Conservation (phyloP, 2,113 vertebrate species). For the Glaucidium brasilianum region DNA sequence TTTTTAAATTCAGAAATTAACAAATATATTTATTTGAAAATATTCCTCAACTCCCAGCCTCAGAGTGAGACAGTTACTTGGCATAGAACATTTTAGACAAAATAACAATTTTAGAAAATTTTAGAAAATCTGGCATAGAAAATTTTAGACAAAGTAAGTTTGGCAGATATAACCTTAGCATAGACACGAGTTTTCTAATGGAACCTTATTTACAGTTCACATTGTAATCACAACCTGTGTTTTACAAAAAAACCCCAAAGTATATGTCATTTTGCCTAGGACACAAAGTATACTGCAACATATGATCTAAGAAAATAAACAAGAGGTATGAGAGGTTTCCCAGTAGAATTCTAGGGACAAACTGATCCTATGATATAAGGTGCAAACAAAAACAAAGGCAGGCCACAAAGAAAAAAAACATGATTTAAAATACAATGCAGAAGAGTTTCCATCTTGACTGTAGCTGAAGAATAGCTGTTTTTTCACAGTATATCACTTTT, state of each 20-base stretch:
- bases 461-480: slow-evolving; percentile 6
- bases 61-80: background rate
- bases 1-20: background rate
- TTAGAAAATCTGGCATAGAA: background rate
- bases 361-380: background rate
- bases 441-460: slow-evolving; percentile 4
- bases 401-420: slow-evolving; percentile 16
- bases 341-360: background rate
- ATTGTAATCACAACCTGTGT: background rate
- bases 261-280: background rate
- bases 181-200: background rate
- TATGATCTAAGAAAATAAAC: background rate
- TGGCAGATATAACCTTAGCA: background rate
- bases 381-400: slow-evolving; percentile 11
- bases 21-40: background rate
- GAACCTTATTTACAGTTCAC: background rate
- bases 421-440: background rate
- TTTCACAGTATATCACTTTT: slow-evolving; percentile 27
- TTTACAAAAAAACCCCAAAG: background rate
- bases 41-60: background rate
- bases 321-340: background rate
- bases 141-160: background rate
- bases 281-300: background rate
- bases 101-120: background rate
- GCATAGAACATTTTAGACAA: background rate